These are phyloP conservation scores for Eupeodes latifasciatus DNA, from an alignment of 2,888 invertebrate species.

Conservation along the genomic window DNA sequence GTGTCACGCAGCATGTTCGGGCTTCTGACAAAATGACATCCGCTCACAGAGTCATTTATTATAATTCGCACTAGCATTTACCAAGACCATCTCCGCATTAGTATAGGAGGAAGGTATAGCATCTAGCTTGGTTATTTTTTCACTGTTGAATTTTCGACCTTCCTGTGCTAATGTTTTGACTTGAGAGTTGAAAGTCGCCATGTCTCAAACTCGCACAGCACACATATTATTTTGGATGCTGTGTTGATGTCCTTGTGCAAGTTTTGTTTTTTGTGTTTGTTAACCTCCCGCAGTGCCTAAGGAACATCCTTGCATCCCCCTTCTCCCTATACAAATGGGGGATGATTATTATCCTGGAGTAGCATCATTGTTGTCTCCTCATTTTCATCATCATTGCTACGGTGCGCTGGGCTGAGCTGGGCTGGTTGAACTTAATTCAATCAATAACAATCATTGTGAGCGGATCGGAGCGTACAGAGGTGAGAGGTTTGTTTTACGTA, in stretches of 20 bases:
- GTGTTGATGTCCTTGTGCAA: conserved; percentile 37
- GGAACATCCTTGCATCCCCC: background rate
- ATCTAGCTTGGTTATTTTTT: background rate
- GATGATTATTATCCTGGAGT: conserved; percentile 53
- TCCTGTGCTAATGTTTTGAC: conserved; percentile 35
- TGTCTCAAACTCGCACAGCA: background rate
- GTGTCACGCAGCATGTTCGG: conserved; percentile 73
- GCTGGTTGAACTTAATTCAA: conserved; percentile 63
- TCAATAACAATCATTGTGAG: conserved; percentile 71
- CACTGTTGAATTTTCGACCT: conserved; percentile 53
- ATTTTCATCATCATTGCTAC: conserved; percentile 25
- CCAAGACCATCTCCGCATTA: conserved; percentile 29
- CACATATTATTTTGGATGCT: conserved; percentile 5
- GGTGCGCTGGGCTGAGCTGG: background rate
- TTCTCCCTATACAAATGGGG: conserved; percentile 9
- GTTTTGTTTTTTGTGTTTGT: conserved; percentile 22
- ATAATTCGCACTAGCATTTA: conserved; percentile 64
- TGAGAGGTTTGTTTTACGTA: conserved; percentile 39
- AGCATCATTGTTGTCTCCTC: conserved; percentile 37
- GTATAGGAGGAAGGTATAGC: background rate
- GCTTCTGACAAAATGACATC: conserved; percentile 74
- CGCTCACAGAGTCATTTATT: conserved; percentile 72
- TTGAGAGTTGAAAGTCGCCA: conserved; percentile 37
- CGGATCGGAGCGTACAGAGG: conserved; percentile 7
- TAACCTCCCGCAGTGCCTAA: conserved; percentile 48